Percentiles rank a stretch among this genome's conserved stretches.
phyloP scores from a whole-genome alignment of 2,113 vertebrate species.

The Brienomyrus longianalis region DNA sequence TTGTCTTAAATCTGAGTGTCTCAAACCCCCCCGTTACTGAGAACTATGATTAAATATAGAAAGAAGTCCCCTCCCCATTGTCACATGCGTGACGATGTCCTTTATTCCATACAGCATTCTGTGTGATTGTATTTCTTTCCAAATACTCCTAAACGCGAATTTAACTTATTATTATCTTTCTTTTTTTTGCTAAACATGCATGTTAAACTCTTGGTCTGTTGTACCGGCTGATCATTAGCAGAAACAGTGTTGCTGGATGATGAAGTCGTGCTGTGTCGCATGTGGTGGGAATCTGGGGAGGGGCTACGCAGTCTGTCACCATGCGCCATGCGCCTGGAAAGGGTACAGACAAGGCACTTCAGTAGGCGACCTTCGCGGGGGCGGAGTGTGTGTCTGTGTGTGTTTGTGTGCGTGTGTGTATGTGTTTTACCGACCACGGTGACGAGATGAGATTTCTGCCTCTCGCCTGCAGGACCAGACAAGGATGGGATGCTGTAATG shows the following conservation, averaged over 20 bases:
- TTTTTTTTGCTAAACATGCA: not conserved
- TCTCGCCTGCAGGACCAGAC: not conserved
- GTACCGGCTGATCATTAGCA: not conserved
- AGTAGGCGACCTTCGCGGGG: not conserved
- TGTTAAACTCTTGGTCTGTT: not conserved
- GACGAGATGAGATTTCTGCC: not conserved
- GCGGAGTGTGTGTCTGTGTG: not conserved
- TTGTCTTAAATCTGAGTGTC: not conserved
- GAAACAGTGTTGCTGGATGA: not conserved
- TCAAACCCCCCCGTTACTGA: not conserved
- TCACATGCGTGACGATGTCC: not conserved
- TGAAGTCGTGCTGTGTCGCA: not conserved
- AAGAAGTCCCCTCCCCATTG: not conserved
- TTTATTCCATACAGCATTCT: not conserved
- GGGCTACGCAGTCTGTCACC: not conserved
- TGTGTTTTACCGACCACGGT: not conserved
- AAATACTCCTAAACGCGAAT: not conserved
- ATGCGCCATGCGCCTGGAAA: not conserved
- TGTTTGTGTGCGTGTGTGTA: not conserved
- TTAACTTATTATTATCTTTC: not conserved
- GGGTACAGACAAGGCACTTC: not conserved
- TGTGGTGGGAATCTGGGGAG: not conserved
- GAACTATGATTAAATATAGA: not conserved
- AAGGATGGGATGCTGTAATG: not conserved
- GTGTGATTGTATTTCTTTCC: not conserved